phyloP scores from a whole-genome alignment of 2,888 invertebrate species.

The Drosophila helvetica region DNA sequence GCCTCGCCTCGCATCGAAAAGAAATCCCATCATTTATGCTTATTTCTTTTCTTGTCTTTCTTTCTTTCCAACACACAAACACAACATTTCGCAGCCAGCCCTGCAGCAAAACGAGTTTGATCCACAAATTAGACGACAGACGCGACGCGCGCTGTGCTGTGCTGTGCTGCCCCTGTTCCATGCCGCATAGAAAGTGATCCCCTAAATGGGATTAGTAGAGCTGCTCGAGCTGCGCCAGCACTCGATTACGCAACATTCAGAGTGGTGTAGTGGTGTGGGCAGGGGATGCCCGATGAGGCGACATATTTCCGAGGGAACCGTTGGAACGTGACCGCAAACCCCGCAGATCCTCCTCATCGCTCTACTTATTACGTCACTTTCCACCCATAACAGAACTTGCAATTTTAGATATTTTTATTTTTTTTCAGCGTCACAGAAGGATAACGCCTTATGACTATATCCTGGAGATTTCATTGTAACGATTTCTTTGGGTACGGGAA shows the following conservation, averaged over 20 bases:
- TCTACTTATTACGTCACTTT: conserved; percentile 14
- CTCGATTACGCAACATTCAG: conserved; percentile 24
- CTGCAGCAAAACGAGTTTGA: conserved; percentile 56
- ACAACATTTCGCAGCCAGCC: neutral
- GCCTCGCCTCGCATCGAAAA: conserved; percentile 48
- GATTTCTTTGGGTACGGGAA: no score
- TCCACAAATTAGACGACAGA: conserved; percentile 26
- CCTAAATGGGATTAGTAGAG: conserved; percentile 61
- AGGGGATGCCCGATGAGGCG: conserved; percentile 30
- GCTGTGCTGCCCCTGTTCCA: conserved; percentile 23
- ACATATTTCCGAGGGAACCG: conserved; percentile 23
- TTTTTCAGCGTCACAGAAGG: no score
- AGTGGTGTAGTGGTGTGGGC: neutral
- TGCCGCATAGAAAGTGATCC: conserved; percentile 67
- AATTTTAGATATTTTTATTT: neutral
- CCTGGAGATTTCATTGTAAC: neutral
- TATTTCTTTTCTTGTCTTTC: conserved; percentile 10
- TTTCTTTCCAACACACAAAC: conserved; percentile 4
- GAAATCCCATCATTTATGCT: conserved; percentile 56
- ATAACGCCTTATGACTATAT: neutral
- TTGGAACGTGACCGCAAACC: conserved; percentile 30
- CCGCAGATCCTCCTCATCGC: neutral
- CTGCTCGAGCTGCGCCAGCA: conserved; percentile 5
- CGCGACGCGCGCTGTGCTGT: neutral
- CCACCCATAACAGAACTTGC: neutral